phyloP scores from a whole-genome alignment of 2,113 vertebrate species.

The Aramus guarauna region DNA sequence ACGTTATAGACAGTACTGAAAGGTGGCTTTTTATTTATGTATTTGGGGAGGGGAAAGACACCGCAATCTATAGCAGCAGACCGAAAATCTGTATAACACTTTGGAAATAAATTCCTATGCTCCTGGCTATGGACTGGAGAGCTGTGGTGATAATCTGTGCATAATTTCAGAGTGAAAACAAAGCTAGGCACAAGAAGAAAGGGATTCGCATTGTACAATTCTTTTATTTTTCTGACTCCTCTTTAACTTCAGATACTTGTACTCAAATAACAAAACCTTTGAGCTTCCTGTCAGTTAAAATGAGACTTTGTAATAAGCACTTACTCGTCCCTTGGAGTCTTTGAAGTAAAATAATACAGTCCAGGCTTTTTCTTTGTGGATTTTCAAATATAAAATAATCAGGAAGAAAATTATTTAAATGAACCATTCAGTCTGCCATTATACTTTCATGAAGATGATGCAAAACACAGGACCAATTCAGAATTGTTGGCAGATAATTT shows the following conservation, averaged over 20 bases:
- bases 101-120: background rate
- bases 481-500: background rate
- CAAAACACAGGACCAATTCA: background rate
- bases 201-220: background rate
- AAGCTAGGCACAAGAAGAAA: background rate
- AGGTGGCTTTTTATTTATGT: background rate
- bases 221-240: background rate
- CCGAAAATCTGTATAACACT: background rate
- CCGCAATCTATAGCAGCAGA: background rate
- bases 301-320: background rate
- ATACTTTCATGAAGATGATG: conserved; percentile 10
- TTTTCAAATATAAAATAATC: background rate
- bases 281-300: background rate
- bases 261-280: background rate
- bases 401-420: conserved; percentile 13
- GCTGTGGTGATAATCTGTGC: background rate
- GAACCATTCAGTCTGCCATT: background rate
- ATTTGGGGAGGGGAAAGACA: background rate
- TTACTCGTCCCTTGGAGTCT: background rate
- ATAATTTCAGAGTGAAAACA: background rate
- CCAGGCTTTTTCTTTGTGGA: background rate
- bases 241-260: background rate
- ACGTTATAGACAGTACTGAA: background rate
- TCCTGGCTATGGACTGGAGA: background rate
- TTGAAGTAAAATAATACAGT: background rate